phyloP scores from a whole-genome alignment of 2,113 vertebrate species.

The Oxyura jamaicensis region DNA sequence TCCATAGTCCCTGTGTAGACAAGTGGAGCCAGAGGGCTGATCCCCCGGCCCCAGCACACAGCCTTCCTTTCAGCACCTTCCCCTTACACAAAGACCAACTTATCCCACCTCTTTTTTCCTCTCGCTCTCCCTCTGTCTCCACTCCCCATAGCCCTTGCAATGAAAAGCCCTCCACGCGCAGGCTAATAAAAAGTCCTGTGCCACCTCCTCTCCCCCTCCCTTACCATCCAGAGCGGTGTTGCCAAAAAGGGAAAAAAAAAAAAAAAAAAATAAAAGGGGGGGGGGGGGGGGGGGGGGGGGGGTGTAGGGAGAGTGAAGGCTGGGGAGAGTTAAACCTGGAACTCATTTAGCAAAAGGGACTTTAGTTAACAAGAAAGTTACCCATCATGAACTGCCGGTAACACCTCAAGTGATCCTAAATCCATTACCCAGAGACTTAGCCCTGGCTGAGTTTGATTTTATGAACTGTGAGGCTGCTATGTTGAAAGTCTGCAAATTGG shows the following conservation, averaged over 20 bases:
- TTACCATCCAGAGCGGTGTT: slow-evolving; percentile 67
- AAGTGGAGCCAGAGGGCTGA: slow-evolving; percentile 84
- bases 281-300: neutral
- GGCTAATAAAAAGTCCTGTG: slow-evolving; percentile 83
- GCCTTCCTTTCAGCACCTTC: slow-evolving; percentile 89
- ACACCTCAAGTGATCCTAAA: slow-evolving; percentile 85
- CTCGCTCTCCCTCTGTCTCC: slow-evolving; percentile 62
- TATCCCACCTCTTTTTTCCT: slow-evolving; percentile 77
- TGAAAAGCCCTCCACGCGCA: slow-evolving; percentile 81
- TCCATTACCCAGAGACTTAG: slow-evolving; percentile 84
- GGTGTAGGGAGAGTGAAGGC: neutral
- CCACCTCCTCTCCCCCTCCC: slow-evolving; percentile 69
- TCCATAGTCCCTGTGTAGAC: slow-evolving; percentile 76
- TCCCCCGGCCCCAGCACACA: slow-evolving; percentile 83
- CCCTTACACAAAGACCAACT: slow-evolving; percentile 90
- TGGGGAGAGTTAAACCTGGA: slow-evolving; percentile 77
- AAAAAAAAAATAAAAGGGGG: neutral
- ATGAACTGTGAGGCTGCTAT: slow-evolving; percentile 83
- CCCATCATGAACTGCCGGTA: slow-evolving; percentile 84
- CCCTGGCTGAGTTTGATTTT: slow-evolving; percentile 83
- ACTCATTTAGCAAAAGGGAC: slow-evolving; percentile 85
- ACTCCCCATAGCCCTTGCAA: slow-evolving; percentile 77
- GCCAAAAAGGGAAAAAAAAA: slow-evolving; percentile 44
- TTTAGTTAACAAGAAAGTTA: slow-evolving; percentile 85
- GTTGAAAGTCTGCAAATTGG: slow-evolving; percentile 87